A percentile compares a stretch with the other conserved stretches of the same genome.
These are phyloP conservation scores for Lathronympha strigana DNA, from an alignment of 2,888 invertebrate species.

Conservation along the genomic window DNA sequence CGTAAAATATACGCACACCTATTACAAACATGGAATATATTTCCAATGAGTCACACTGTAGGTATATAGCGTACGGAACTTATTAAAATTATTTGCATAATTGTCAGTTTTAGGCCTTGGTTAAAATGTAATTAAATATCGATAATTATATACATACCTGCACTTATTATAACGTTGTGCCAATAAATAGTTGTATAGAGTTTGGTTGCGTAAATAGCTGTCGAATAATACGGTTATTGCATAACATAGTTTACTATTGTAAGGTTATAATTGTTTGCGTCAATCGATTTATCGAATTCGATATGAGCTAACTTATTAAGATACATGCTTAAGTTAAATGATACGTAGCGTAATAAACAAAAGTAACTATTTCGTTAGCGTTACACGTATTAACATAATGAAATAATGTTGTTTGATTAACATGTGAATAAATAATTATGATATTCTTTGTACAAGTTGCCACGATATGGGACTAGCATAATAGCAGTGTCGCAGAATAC, in stretches of 20 bases:
- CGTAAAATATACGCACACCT: constrained; percentile 22
- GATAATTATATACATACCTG: constrained; percentile 25
- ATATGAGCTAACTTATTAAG: constrained; percentile 36
- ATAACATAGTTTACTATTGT: constrained; percentile 50
- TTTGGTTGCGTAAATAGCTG: constrained; percentile 23
- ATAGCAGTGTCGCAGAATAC: constrained; percentile 37
- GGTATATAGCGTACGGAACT: constrained; percentile 15
- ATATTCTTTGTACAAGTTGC: constrained; percentile 62
- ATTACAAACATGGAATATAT: constrained; percentile 28
- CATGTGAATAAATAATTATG: constrained; percentile 67
- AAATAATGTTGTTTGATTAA: constrained; percentile 59
- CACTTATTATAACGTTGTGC: constrained; percentile 45
- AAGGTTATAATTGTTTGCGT: constrained; percentile 59
- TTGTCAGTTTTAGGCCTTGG: constrained; percentile 39
- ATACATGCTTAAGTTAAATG: constrained; percentile 58
- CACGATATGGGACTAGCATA: constrained; percentile 77
- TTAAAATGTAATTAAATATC: constrained; percentile 28
- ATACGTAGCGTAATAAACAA: constrained; percentile 58
- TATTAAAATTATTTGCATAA: constrained; percentile 30
- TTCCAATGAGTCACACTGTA: constrained; percentile 21
- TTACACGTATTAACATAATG: constrained; percentile 51
- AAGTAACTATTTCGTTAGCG: constrained; percentile 54
- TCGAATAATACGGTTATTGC: constrained; percentile 37
- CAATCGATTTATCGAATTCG: constrained; percentile 58
- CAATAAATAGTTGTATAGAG: constrained; percentile 47